Evolutionary conservation across 2,888 invertebrate species (phyloP), one percentile per base, ranked within the genome.

Genomic region (Pinctada fucata): DNA sequence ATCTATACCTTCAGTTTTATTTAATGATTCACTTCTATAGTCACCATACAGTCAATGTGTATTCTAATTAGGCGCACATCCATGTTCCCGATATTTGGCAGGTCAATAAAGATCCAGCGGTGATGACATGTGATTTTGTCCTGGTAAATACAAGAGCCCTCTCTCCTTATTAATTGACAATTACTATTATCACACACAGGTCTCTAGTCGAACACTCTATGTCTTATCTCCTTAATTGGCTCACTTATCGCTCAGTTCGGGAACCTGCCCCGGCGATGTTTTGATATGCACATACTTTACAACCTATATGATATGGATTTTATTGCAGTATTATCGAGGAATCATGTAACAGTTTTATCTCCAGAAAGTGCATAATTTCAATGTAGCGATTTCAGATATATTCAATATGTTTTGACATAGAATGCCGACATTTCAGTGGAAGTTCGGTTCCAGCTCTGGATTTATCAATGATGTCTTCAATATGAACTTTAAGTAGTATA

Each of bases 221-320:
- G 64, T 49, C 47, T 65, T 74, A 74, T 74, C 74, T 65, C 47
- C 66, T 67, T 74, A 74, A 74, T 74, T 66, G 66, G 74, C n/a
- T 45, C 10, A 4, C 66, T 74, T 74, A 74, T 74, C 74, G 48
- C 63, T 65, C n/a, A 58, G 52, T 50, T 31, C 16, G 10, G 31
- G 3, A 66, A 51, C 16, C 65, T 5, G 51, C 50, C 48, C 74
- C 51, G 16, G 68, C 47, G 5, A 16, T 45, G 68, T 47, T 16
- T 13, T 58, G 58, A 58, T 58, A 58, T 58, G 13, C 58, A 58
- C 58, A 58, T 58, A 58, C 58, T 58, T 58, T 58, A 13, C 8
- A 6, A 13, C 58, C 8, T 58, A 1, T 58, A 58, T 58, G 6
- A 58, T 58, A 1, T 58, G 6, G 31, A 58, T 58, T 58, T 6